Evolutionary conservation across 1,140 invertebrate genomes (phyloP).

Genomic region (Scylla paramamosain): DNA sequence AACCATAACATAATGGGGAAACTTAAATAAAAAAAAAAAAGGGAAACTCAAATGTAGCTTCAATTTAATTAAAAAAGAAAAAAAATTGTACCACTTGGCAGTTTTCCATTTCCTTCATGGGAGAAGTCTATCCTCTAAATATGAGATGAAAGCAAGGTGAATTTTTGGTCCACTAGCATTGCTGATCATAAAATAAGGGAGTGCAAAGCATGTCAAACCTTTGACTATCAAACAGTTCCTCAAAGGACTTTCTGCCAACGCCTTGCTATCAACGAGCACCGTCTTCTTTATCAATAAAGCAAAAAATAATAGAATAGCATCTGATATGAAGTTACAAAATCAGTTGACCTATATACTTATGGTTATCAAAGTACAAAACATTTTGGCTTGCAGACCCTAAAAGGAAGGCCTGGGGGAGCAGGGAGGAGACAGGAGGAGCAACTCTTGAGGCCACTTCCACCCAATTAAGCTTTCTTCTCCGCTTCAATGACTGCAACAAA

Average conservation of each 20-base stretch:
- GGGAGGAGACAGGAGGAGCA: slow-evolving; percentile 43
- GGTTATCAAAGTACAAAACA: slow-evolving; percentile 76
- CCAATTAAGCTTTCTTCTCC: slow-evolving; percentile 72
- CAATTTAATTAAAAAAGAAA: slow-evolving; percentile 11
- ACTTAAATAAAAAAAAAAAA: background rate
- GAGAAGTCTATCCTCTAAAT: slow-evolving; percentile 61
- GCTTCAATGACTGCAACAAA: slow-evolving; percentile 65
- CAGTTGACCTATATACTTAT: slow-evolving; percentile 71
- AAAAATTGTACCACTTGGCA: slow-evolving; percentile 66
- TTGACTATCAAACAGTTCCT: slow-evolving; percentile 37
- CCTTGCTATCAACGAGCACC: slow-evolving; percentile 71
- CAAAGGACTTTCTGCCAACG: slow-evolving; percentile 66
- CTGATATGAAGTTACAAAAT: slow-evolving; percentile 72
- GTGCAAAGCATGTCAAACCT: slow-evolving; percentile 58
- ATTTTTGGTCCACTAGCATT: slow-evolving; percentile 74
- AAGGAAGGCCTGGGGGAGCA: slow-evolving; percentile 50
- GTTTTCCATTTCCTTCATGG: slow-evolving; percentile 65
- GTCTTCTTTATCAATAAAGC: slow-evolving; percentile 64
- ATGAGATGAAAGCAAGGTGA: slow-evolving; percentile 71
- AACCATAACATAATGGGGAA: slow-evolving; percentile 21
- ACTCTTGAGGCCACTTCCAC: slow-evolving; percentile 35
- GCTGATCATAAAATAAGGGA: slow-evolving; percentile 44
- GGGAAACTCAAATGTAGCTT: background rate
- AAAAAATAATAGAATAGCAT: slow-evolving; percentile 64
- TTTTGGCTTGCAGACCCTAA: slow-evolving; percentile 67